These are phyloP conservation scores for Forbesichthys agassizii DNA, from an alignment of 2,113 vertebrate genomes.

Conservation along the genomic window DNA sequence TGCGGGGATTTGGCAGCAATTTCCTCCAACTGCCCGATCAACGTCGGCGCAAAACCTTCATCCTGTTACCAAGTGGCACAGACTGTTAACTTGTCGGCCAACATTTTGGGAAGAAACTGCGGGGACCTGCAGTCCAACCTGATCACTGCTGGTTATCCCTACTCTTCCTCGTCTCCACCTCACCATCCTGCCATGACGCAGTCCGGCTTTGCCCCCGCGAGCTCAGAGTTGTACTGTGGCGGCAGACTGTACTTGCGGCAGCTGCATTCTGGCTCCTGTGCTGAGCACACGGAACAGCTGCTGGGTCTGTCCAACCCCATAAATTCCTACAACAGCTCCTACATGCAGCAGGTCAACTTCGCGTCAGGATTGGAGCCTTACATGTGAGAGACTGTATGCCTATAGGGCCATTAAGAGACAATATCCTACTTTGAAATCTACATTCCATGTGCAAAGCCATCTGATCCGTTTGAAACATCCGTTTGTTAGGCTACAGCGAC, in stretches of 20 bases:
- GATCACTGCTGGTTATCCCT: slow-evolving; percentile 63
- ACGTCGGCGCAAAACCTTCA: slow-evolving; percentile 68
- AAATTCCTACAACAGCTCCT: slow-evolving; percentile 82
- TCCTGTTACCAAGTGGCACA: slow-evolving; percentile 80
- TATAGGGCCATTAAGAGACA: no score
- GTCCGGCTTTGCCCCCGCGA: slow-evolving; percentile 77
- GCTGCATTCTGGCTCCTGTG: slow-evolving; percentile 75
- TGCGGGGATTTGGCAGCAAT: slow-evolving; percentile 70
- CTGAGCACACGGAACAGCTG: slow-evolving; percentile 86
- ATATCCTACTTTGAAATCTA: no score
- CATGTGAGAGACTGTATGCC: slow-evolving; percentile 71
- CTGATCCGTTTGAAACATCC: no score
- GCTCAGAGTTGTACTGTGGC: slow-evolving; percentile 83
- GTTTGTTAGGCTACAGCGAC: no score
- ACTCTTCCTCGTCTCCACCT: slow-evolving; percentile 80
- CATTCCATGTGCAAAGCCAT: no score
- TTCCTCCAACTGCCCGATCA: slow-evolving; percentile 73
- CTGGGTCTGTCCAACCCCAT: slow-evolving; percentile 80
- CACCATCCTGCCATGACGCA: slow-evolving; percentile 77
- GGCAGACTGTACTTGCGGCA: slow-evolving; percentile 77
- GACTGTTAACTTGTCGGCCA: slow-evolving; percentile 69
- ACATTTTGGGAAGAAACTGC: slow-evolving; percentile 68
- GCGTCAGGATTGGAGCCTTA: slow-evolving; percentile 86
- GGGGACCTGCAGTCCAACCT: slow-evolving; percentile 71
- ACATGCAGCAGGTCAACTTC: slow-evolving; percentile 87